These are phyloP conservation scores for Zoanthus gigantus DNA, from an alignment of 92 coral and sea anemone species.

Conservation along the genomic window DNA sequence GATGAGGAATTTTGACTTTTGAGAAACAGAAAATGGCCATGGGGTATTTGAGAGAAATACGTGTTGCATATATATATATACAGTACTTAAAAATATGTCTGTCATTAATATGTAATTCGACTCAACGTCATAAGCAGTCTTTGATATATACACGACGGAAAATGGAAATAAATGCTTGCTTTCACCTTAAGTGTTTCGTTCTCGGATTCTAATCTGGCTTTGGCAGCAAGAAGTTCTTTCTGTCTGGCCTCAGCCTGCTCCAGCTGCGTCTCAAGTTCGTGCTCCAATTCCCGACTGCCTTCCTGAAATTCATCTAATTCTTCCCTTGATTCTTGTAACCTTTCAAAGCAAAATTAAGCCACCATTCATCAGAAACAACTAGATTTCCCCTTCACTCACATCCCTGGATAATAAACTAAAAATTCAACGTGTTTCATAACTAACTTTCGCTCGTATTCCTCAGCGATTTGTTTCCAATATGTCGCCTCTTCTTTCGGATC, in stretches of 20 bases:
- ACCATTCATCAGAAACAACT: conserved; percentile 34
- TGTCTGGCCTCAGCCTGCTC: conserved; percentile 99
- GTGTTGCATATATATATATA: conserved; percentile 39
- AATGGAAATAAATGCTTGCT: conserved; percentile 24
- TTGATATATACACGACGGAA: conserved; percentile 27
- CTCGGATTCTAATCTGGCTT: conserved; percentile 93
- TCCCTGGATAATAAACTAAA: neutral
- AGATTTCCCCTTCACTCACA: neutral
- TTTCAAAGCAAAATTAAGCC: conserved; percentile 63
- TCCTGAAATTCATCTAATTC: conserved; percentile 99
- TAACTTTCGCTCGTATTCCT: conserved; percentile 95
- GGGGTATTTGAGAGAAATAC: conserved; percentile 29
- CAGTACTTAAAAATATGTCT: conserved; percentile 53
- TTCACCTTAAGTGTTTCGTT: conserved; percentile 97
- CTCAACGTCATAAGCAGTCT: conserved; percentile 68
- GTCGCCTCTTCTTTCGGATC: conserved; percentile 99
- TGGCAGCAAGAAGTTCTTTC: conserved; percentile 92
- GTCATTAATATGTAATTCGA: conserved; percentile 77
- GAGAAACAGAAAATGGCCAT: conserved; percentile 4
- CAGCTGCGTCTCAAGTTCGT: conserved; percentile 96
- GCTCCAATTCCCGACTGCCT: conserved; percentile 99
- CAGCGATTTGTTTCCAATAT: conserved; percentile 97
- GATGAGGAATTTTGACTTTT: neutral
- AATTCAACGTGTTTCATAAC: conserved; percentile 49
- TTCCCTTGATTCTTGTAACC: conserved; percentile 99